Base-by-base conservation (phyloP, 2,888 invertebrate species). In the Tenthredo amoena region DNA sequence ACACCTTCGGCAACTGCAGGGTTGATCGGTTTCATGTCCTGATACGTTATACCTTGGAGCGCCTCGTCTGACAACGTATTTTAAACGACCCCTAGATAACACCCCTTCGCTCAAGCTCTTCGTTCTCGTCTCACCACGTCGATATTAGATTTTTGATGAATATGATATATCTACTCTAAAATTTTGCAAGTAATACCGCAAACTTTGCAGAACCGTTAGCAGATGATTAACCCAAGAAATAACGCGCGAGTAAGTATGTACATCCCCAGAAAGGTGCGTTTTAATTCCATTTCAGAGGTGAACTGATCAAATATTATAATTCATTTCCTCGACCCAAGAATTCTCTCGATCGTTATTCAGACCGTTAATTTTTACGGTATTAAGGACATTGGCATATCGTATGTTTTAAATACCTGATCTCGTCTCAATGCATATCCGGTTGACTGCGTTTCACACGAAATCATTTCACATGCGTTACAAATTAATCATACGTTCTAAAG, bases 1-100 rank as follows among this genome's bases (percentile, higher is more conserved):
- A 26, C 37, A 40, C 12, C 82, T 62, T 7, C 31, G 3, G 34
- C 5, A 12, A 65, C 62, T 34, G 26, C 10, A 31, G 5, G 58
- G 47, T 58, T 34, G 68, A 83, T 83, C 83, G 47, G 43, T 50
- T 83, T 83, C 68, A 55, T n/a, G 26, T 62, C 82, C 62, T 26
- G 26, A 21, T 65, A 50, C 37, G 31, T 82, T 82, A 62, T 37
- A 21, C n/a, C 26, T 34, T 43, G 21, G 68, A 21, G 50, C n/a
- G 21, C 37, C 81, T 40, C 12, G 37, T 34, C 81, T 40, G 62
- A 81, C 62, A 62, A 81, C n/a, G 62, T 81, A 37, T 40, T 62
- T 58, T 31, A 43, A 62, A 81, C 31, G 34, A 62, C 58, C 47
- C 21, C 34, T 0, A 37, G 81, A 81, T 40, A 62, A 81, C 21